Percentiles rank a stretch among this genome's conserved stretches.
Evolutionary conservation across 2,888 invertebrate genomes (phyloP).

Genomic region (Diarsia brunnea): DNA sequence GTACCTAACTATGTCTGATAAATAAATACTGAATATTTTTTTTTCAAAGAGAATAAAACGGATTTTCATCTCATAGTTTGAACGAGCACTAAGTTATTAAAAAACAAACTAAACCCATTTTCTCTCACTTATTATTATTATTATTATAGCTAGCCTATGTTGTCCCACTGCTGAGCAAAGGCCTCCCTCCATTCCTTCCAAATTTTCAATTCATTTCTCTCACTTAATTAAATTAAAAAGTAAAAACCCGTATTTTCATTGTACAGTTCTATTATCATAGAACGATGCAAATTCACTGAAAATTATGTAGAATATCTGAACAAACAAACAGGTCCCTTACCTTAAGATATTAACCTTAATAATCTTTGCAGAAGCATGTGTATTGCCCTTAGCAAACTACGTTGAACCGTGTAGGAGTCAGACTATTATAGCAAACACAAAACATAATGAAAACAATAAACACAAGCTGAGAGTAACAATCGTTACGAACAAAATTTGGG

Average conservation of each 20-base stretch:
- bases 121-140: not conserved
- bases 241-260: conserved; percentile 22
- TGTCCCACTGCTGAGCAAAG: too few species aligned
- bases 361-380: conserved; percentile 39
- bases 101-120: not conserved
- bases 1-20: not conserved
- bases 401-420: conserved; percentile 42
- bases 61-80: not conserved
- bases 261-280: conserved; percentile 3
- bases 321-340: conserved; percentile 47
- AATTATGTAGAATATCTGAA: conserved; percentile 18
- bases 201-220: too few species aligned
- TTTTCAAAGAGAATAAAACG: not conserved
- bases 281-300: conserved; percentile 12
- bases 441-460: conserved; percentile 40
- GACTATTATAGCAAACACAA: conserved; percentile 30
- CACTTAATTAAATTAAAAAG: conserved; percentile 15
- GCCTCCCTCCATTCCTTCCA: too few species aligned
- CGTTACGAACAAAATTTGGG: not conserved
- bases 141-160: too few species aligned
- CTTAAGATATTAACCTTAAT: conserved; percentile 38
- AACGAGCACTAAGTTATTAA: not conserved
- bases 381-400: conserved; percentile 47
- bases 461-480: conserved; percentile 10
- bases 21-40: not conserved